phyloP scores from a whole-genome alignment of 2,888 invertebrate genomes.

The Plemyria rubiginata region DNA sequence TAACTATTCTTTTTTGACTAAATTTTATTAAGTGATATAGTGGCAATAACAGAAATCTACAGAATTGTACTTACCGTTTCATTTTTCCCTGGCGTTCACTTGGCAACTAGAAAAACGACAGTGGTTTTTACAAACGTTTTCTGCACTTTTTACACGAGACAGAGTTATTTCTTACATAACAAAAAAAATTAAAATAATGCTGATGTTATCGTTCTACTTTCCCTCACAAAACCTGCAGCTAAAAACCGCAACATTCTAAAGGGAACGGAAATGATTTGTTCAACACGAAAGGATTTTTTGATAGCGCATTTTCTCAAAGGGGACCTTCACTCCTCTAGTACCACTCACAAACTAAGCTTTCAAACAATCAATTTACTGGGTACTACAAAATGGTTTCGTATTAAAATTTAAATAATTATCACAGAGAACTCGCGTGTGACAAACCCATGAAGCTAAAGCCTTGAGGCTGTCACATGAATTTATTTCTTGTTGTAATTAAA shows the following conservation, averaged over 20 bases:
- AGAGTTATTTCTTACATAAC: too few species aligned
- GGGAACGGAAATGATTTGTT: not conserved
- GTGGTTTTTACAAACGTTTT: too few species aligned
- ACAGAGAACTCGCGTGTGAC: conserved; percentile 39
- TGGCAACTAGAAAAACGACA: too few species aligned
- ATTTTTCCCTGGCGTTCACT: too few species aligned
- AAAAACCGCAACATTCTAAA: too few species aligned
- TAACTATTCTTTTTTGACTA: too few species aligned
- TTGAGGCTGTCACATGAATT: conserved; percentile 39
- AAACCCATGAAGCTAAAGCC: conserved; percentile 36
- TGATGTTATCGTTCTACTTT: too few species aligned
- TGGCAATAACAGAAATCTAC: too few species aligned
- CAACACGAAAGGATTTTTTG: not conserved
- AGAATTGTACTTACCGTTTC: too few species aligned
- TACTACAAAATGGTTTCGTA: conserved; percentile 25
- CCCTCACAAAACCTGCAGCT: not conserved
- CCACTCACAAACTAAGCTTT: conserved; percentile 35
- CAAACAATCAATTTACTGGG: conserved; percentile 25
- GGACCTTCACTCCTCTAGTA: conserved; percentile 32
- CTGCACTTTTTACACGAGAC: too few species aligned
- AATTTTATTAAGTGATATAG: too few species aligned
- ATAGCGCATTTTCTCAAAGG: not conserved
- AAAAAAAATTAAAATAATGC: too few species aligned
- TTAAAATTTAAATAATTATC: conserved; percentile 43
- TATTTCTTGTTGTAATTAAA: conserved; percentile 43